Base-by-base conservation (phyloP, 2,797 vertebrate genomes). In the Schizopygopsis malacanthus region DNA sequence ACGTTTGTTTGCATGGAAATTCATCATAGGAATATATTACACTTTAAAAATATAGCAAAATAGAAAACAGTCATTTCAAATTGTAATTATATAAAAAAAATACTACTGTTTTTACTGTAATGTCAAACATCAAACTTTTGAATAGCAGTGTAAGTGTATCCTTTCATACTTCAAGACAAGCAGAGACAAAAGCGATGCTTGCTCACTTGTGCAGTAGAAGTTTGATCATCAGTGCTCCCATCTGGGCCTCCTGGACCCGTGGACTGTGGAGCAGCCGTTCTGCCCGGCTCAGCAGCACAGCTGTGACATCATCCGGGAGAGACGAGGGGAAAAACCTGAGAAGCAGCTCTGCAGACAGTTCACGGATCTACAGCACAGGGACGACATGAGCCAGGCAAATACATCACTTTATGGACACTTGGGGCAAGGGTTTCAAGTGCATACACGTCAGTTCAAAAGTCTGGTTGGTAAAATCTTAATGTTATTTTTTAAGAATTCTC, bases 201-300 rank as follows among this genome's bases (percentile, higher is more conserved):
- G 85, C 94, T 22, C 93, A 98, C 97, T 96, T 98, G 84, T 95
- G 96, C 50, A 96, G 90, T 33, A 97, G 92, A 7, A 96, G 94
- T 89, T 96, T 96, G 90, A 95, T 91, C 91, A 97, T 89, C 87
- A 98, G 88, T 0, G 97, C 96, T 80, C 96, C 97, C 16, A 94
- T 96, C 92, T 98, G 97, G 76, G 96, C 96, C 87, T 97, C 95
- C 76, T 96, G 96, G 52, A 97, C 97, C 4, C 97, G 94, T 0
- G 97, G 96, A 84, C 96, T 97, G 92, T 94, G 87, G 61, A 98
- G 88, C 5, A 94, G 91, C 13, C 92, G 89, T 69, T 93, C 91
- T 59, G 94, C 93, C 65, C 93, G 92, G 6, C 89, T 79, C 25
- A 95, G 92, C 41, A 98, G 89, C 69, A 92, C 92, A 10, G 86